Evolutionary conservation across 2,797 vertebrate genomes (phyloP).

Genomic region (Macrochelys suwanniensis): DNA sequence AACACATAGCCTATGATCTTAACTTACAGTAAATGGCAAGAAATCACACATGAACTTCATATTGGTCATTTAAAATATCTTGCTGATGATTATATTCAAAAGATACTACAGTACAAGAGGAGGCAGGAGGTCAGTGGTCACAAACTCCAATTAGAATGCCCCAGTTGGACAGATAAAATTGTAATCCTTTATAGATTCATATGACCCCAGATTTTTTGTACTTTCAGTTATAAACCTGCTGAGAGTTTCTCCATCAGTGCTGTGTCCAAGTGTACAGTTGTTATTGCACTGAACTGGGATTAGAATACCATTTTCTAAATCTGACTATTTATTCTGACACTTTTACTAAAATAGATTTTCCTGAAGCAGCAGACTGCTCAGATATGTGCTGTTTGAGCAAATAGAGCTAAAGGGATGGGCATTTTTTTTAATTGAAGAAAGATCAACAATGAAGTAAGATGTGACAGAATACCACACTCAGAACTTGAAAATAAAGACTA

Average conservation of each 20-base stretch:
- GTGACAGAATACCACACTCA: not conserved
- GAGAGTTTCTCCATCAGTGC: not conserved
- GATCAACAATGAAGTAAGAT: not conserved
- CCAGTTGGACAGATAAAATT: not conserved
- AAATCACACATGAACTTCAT: not conserved
- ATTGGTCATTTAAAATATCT: not conserved
- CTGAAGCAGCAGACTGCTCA: not conserved
- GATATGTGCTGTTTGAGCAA: not conserved
- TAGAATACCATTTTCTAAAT: not conserved
- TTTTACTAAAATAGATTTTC: not conserved
- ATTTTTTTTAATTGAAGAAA: not conserved
- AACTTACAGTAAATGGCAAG: fast-evolving
- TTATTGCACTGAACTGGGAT: not conserved
- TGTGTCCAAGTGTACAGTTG: not conserved
- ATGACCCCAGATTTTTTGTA: not conserved
- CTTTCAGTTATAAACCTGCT: not conserved
- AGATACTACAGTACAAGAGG: fast-evolving
- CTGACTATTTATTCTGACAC: not conserved
- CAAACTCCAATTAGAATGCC: not conserved
- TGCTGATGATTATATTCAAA: not conserved
- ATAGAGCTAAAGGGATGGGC: not conserved
- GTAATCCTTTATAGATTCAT: not conserved
- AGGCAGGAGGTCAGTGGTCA: not conserved
- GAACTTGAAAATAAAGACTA: fast-evolving
- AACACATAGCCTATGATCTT: not conserved